These are phyloP conservation scores for Catonia carolina DNA, from an alignment of 2,888 invertebrate genomes.

Conservation along the genomic window DNA sequence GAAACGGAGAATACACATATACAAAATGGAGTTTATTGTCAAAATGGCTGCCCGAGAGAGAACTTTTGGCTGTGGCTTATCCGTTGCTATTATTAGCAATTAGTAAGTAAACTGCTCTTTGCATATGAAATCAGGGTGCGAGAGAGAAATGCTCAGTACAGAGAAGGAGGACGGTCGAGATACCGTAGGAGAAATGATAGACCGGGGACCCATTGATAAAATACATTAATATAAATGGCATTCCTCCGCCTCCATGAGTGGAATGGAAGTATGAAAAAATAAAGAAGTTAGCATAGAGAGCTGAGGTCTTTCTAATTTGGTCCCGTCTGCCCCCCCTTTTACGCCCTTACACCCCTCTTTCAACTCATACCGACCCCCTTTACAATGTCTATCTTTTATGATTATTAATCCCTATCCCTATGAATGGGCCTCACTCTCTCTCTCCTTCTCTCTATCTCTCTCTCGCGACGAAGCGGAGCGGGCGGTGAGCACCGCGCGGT, in stretches of 20 bases:
- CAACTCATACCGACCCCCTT: constrained; percentile 7
- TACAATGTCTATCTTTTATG: constrained; percentile 32
- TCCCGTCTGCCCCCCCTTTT: constrained; percentile 14
- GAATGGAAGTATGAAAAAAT: constrained; percentile 39
- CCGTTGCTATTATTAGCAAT: constrained; percentile 33
- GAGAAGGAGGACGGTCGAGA: constrained; percentile 9
- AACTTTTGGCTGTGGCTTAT: constrained; percentile 26
- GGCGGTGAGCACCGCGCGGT: too few relatives aligned
- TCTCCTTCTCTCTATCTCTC: too few relatives aligned
- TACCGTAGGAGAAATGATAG: constrained; percentile 33
- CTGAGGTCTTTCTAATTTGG: constrained; percentile 33
- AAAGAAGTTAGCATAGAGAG: constrained; percentile 33
- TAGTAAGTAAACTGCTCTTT: constrained; percentile 34
- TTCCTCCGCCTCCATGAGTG: constrained; percentile 33
- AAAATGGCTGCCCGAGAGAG: constrained; percentile 22
- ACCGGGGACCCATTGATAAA: constrained; percentile 39
- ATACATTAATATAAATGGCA: constrained; percentile 39
- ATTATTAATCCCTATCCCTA: constrained; percentile 35
- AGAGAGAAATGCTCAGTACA: constrained; percentile 11
- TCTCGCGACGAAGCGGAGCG: background rate
- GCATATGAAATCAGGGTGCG: constrained; percentile 32
- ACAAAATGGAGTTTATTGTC: constrained; percentile 21
- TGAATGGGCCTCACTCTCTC: constrained; percentile 30
- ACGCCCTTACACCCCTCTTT: too few relatives aligned
- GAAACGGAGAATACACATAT: constrained; percentile 17